Evolutionary conservation across 2,797 vertebrate species (phyloP), one percentile per base, ranked within the genome.

Genomic region (Takifugu rubripes): DNA sequence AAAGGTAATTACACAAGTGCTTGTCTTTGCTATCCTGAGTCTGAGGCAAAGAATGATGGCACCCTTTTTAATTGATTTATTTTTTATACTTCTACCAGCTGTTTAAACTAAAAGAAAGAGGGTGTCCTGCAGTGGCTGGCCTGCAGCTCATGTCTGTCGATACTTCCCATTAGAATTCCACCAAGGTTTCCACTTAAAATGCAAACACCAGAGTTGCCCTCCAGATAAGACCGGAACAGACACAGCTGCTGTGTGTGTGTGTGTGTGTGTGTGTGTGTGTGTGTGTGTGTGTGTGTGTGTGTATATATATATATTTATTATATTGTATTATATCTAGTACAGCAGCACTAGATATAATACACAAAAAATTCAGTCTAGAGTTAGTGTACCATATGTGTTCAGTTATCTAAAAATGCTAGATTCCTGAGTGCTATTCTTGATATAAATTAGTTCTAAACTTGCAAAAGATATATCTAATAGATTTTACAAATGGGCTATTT

Each of bases 1-100:
- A 89, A 83, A 88, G 86, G 87, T 90, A 91, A 89, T 91, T 91
- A 90, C 88, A 85, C 80, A 76, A 83, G 70, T 74, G 76, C 77
- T 81, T 67, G 79, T 87, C 74, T 79, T 52, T 76, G 84, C 73
- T 68, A 59, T 67, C 72, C 56, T 50, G 44, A 25, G 40, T 71
- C 70, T 64, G 52, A 8, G 69, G 59, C 55, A 56, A 52, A 68
- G 57, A 75, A 56, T 59, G 54, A 65, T 51, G 67, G 66, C 16
- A 47, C 44, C 44, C 44, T 21, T 21, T 21, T 9, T 8, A n/a
- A 46, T 10, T 21, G 26, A 24, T 60, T 44, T 26, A 25, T 24
- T n/a, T 36, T 25, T 51, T 56, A 25, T 29, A 62, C 64, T 68
- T 62, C 59, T 62, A 69, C 58, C 62, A 73, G 73, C 72, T 79